Percentiles rank a stretch among this genome's conserved stretches.
Conservation (phyloP, 2,113 vertebrate species). For the Protobothrops mucrosquamatus region DNA sequence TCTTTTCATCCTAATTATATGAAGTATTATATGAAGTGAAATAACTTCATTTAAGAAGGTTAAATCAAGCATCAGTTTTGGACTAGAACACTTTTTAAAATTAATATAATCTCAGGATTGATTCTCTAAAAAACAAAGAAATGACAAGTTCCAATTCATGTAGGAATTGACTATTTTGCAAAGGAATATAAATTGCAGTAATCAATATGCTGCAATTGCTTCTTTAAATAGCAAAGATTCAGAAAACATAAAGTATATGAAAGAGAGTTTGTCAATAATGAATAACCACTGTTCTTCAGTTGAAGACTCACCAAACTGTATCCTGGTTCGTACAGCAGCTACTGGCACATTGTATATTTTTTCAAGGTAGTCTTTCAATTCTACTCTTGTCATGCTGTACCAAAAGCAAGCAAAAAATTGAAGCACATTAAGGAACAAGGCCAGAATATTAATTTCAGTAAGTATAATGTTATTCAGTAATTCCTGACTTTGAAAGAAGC, state of each 20-base stretch:
- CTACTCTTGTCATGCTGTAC: conserved; percentile 91
- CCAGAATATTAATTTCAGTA: background rate
- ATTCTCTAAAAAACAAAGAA: background rate
- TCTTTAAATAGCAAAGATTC: background rate
- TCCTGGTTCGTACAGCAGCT: conserved; percentile 84
- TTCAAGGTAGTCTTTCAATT: conserved; percentile 91
- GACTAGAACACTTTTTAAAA: background rate
- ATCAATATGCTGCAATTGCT: background rate
- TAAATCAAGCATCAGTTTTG: background rate
- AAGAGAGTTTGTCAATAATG: background rate
- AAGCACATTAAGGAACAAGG: background rate
- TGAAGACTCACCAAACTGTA: conserved; percentile 84
- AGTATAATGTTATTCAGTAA: background rate
- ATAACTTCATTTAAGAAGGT: background rate
- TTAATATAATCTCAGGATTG: background rate
- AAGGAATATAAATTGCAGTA: background rate
- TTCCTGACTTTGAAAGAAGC: background rate
- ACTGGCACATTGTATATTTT: conserved; percentile 88
- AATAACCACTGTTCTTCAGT: background rate
- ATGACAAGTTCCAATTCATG: background rate
- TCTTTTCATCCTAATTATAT: background rate
- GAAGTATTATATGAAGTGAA: background rate
- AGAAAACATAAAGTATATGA: background rate
- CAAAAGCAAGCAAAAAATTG: conserved; percentile 18
- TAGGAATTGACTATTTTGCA: background rate